phyloP scores from a whole-genome alignment of 2,113 vertebrate species.

The Rostratula benghalensis region DNA sequence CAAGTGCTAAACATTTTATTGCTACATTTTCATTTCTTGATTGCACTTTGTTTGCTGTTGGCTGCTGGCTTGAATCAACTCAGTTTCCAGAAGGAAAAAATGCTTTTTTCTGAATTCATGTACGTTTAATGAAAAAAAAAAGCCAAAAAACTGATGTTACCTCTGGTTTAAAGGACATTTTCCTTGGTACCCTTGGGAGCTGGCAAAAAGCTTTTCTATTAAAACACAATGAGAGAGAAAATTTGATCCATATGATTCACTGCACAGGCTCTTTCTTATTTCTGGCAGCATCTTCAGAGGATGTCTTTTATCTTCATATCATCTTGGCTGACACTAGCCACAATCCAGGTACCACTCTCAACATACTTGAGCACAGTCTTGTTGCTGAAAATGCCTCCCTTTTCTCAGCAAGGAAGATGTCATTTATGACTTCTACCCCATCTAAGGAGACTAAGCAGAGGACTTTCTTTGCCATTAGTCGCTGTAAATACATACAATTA shows the following conservation, averaged over 20 bases:
- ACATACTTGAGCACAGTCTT: not conserved
- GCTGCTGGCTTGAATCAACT: not conserved
- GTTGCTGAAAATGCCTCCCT: not conserved
- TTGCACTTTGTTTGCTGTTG: not conserved
- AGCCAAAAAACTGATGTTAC: not conserved
- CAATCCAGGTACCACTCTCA: not conserved
- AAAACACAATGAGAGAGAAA: slow-evolving; percentile 32
- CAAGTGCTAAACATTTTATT: slow-evolving; percentile 42
- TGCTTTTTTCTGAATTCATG: slow-evolving; percentile 3
- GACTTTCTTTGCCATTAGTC: not conserved
- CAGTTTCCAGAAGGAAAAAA: slow-evolving; percentile 25
- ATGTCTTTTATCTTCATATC: slow-evolving; percentile 18
- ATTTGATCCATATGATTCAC: slow-evolving; percentile 47
- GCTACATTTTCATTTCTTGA: slow-evolving; percentile 27
- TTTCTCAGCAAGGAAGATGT: not conserved
- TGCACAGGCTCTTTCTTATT: slow-evolving; percentile 12
- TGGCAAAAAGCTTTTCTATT: slow-evolving; percentile 29
- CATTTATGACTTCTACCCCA: not conserved
- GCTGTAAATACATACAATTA: not conserved
- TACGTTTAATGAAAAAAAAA: not conserved
- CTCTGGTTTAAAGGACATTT: slow-evolving; percentile 31
- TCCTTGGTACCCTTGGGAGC: slow-evolving; percentile 7
- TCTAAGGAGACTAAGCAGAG: not conserved
- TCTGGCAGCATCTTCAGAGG: slow-evolving; percentile 25
- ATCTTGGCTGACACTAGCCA: not conserved